Base-by-base conservation (phyloP, 2,888 invertebrate species). In the Brachyopa scutellaris region DNA sequence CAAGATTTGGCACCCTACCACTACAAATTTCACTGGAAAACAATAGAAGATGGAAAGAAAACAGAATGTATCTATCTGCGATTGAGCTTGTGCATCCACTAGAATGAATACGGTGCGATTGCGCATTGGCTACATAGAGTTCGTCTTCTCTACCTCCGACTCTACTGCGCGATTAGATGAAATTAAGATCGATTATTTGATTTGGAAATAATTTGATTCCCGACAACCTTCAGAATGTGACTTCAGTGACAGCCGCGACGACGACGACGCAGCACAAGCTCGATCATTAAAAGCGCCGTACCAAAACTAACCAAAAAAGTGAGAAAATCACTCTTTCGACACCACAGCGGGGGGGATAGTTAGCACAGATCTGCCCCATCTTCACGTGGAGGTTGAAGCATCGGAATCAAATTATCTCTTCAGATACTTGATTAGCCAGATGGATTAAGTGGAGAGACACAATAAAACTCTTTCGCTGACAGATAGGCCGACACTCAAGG, bases 151-250 rank as follows among this genome's bases (percentile, higher is more conserved):
- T 47, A 5, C 6, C 3, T 55, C 42, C 61, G 61, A 67, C 61
- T 67, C 51, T 33, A n/a, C 23, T 3, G 21, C 62, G 57, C 74
- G 80, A 80, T 74, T 74, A 80, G 74, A 74, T 51, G 47, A 69
- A 74, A 88, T 88, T 89, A 88, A 89, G 89, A 89, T 89, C 88
- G 88, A 89, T 88, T 88, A 88, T 88, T 88, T 88, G 88, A 88
- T 88, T 88, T 87, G 85, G 87, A 87, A 88, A 87, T 85, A 64
- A 74, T 74, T 74, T 69, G 62, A 80, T 74, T 80, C 69, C 19
- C 55, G 38, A 21, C 69, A 74, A 64, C 80, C 74, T 80, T 80
- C 76, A 51, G 40, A 64, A 55, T 55, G 53, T 38, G 19, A 23
- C 26, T 26, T 26, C 26, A 26, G 6, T 26, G 26, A 26, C 26